These are phyloP conservation scores for Leucoptera coffeella DNA, from an alignment of 2,888 invertebrate genomes.

Conservation along the genomic window DNA sequence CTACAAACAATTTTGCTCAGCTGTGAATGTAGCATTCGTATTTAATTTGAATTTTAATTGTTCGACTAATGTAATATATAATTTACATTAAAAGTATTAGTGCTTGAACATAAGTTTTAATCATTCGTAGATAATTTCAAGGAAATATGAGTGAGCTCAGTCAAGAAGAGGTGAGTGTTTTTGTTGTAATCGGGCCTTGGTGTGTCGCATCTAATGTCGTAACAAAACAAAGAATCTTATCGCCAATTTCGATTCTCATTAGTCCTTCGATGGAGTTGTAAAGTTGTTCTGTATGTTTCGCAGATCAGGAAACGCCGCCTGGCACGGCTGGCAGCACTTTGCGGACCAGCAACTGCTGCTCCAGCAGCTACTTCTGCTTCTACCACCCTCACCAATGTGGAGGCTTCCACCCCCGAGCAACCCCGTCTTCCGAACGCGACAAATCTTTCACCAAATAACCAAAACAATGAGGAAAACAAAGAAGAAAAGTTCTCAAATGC, in stretches of 20 bases:
- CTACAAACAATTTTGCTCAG: slow-evolving; percentile 22
- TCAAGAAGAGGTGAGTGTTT: slow-evolving; percentile 77
- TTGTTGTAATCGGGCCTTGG: slow-evolving; percentile 33
- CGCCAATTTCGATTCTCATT: too few relatives aligned
- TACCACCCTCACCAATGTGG: slow-evolving; percentile 25
- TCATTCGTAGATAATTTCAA: too few relatives aligned
- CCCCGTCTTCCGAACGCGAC: slow-evolving; percentile 17
- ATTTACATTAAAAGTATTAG: too few relatives aligned
- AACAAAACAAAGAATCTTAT: slow-evolving; percentile 55
- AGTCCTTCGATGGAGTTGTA: too few relatives aligned
- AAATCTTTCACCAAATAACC: too few relatives aligned
- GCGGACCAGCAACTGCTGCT: slow-evolving; percentile 40
- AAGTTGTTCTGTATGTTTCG: too few relatives aligned
- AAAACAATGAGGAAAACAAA: too few relatives aligned
- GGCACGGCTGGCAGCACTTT: slow-evolving; percentile 62
- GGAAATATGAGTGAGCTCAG: slow-evolving; percentile 85
- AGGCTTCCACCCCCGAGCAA: slow-evolving; percentile 15
- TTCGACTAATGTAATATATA: too few relatives aligned
- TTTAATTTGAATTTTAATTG: too few relatives aligned
- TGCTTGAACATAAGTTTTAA: too few relatives aligned
- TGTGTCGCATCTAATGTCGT: slow-evolving; percentile 48
- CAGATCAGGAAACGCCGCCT: slow-evolving; percentile 73
- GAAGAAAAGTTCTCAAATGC: slow-evolving; percentile 29
- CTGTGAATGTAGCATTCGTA: slow-evolving; percentile 15
- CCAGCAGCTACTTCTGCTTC: slow-evolving; percentile 38